Conservation (phyloP, 2,113 vertebrate species). For the Emydura subglobosa region DNA sequence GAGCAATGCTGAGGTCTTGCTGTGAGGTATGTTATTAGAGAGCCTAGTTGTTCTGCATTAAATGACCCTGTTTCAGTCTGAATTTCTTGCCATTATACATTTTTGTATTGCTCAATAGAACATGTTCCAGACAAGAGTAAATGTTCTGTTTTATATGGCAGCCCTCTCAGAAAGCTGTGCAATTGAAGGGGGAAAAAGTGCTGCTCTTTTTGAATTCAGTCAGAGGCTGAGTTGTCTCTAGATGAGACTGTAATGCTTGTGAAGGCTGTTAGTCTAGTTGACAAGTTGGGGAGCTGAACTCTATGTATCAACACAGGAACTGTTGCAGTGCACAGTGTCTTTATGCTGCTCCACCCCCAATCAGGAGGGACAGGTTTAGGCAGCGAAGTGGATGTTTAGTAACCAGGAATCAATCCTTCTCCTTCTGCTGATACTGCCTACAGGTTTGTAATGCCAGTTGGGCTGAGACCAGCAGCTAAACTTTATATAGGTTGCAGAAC, state of each 20-base stretch:
- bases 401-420: neutral
- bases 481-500: neutral
- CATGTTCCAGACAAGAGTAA: constrained; percentile 19
- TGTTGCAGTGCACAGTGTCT: neutral
- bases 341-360: neutral
- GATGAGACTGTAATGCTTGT: neutral
- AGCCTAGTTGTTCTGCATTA: neutral
- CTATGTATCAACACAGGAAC: neutral
- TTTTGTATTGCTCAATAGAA: constrained; percentile 59
- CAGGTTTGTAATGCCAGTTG: neutral
- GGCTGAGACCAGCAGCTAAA: neutral
- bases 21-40: constrained; percentile 22
- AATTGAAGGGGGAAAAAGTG: neutral
- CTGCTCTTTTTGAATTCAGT: neutral
- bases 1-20: neutral
- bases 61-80: constrained; percentile 20
- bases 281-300: constrained; percentile 14
- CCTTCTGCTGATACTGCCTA: neutral
- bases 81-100: constrained; percentile 36
- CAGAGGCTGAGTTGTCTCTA: constrained; percentile 25
- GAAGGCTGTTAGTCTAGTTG: constrained; percentile 19
- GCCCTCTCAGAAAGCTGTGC: constrained; percentile 51
- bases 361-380: neutral
- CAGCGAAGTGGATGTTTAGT: neutral
- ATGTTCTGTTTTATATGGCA: constrained; percentile 24